These are phyloP conservation scores for Scophthalmus maximus DNA, from an alignment of 2,113 vertebrate species.

Conservation along the genomic window DNA sequence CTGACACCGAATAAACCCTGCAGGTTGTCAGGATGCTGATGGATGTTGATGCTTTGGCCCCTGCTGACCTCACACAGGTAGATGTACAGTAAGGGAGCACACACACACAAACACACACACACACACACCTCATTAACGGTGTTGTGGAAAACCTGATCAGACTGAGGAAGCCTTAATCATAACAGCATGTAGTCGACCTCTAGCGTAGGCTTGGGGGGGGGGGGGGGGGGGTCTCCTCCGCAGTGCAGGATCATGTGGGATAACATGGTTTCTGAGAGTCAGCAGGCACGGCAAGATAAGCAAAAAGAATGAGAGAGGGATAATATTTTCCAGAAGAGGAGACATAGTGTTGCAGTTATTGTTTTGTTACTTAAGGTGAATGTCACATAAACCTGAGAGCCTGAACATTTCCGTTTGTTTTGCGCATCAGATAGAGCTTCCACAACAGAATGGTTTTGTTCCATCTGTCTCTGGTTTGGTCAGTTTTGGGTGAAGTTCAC, in stretches of 20 bases:
- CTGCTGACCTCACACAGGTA: conserved; percentile 66
- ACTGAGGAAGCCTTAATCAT: conserved; percentile 70
- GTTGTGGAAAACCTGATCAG: conserved; percentile 65
- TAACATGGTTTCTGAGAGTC: conserved; percentile 28
- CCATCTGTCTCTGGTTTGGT: background rate
- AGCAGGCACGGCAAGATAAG: conserved; percentile 14
- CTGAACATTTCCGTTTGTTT: too few species aligned
- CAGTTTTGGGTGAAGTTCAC: background rate
- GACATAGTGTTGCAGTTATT: conserved; percentile 21
- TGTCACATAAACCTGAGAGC: conserved; percentile 1
- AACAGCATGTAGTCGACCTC: conserved; percentile 43
- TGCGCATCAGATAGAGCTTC: too few species aligned
- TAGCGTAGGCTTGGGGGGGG: background rate
- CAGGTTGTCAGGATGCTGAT: conserved; percentile 53
- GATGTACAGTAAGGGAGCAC: conserved; percentile 18
- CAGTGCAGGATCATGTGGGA: conserved; percentile 3
- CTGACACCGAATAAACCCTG: conserved; percentile 45
- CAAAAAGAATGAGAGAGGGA: background rate
- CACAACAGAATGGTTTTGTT: too few species aligned
- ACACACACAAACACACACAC: conserved; percentile 22
- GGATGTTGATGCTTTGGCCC: conserved; percentile 42
- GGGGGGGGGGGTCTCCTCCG: background rate
- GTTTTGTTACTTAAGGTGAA: conserved; percentile 11
- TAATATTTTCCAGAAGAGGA: conserved; percentile 23
- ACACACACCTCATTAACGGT: conserved; percentile 52